Evolutionary conservation across 2,888 invertebrate species (phyloP), one percentile per base, ranked within the genome.

Genomic region (Trichopoda pennipes): DNA sequence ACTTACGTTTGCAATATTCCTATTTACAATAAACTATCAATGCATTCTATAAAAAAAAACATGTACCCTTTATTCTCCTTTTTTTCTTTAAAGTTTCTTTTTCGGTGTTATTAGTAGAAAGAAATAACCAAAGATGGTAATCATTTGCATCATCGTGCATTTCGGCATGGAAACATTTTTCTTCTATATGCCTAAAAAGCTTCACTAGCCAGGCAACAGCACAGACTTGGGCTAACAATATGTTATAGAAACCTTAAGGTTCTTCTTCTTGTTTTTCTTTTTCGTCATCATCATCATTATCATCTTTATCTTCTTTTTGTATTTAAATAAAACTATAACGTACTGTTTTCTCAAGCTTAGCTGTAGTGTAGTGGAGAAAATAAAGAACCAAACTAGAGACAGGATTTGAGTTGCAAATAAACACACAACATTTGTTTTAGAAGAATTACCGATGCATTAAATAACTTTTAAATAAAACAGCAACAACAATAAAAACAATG

Each of bases 101-200:
- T 83, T 80, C 69, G 80, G 77, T 83, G 74, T 80, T 83, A 83
- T 80, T 80, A 80, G 74, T 47, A 80, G 55, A 74, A 73, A 70
- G 28, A 80, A 83, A 83, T 69, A 63, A 49, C 83, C 83, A 77
- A 70, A 83, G 80, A 83, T 74, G 80, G 80, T 80, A 83, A 83
- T 83, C 83, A 83, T 83, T 83, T 83, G 77, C 83, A 80, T 83
- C 83, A 83, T 83, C 82, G 70, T 79, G 79, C 75, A 68, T 79
- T 79, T 79, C 66, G 35, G 78, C 66, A 73, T 72, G 53, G 55
- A 49, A 79, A 38, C 17, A 64, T 60, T 76, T 61, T 66, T 68
- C 66, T 66, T 68, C 66, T 61, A 79, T 68, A 42, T 66, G 55
- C 66, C 66, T 56, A n/a, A 66, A 69, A 51, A 75, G 51, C 58